These are phyloP conservation scores for Chondrilla cf. caribensis DNA, from an alignment of 37 sponge, comb jelly and placozoan genomes.

Conservation along the genomic window DNA sequence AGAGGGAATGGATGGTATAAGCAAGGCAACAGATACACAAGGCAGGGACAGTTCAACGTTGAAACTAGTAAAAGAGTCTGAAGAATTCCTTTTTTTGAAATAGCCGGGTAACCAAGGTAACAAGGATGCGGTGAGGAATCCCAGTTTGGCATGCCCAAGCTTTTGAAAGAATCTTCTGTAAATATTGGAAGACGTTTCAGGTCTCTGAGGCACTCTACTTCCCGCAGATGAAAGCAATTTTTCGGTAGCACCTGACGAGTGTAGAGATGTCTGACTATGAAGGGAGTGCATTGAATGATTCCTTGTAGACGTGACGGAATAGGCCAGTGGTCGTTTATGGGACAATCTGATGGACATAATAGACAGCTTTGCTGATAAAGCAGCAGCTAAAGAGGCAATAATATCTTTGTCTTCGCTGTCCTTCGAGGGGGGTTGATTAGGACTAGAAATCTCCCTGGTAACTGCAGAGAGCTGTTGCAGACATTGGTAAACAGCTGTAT, in stretches of 20 bases:
- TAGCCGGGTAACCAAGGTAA: not conserved
- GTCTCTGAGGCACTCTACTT: too few species aligned
- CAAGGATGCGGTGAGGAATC: not conserved
- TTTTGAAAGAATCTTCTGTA: conserved; percentile 15
- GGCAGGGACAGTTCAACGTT: too few species aligned
- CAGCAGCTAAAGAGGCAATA: conserved; percentile 6
- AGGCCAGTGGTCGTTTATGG: too few species aligned
- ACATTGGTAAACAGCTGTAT: not conserved
- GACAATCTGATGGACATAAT: not conserved
- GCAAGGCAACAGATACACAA: too few species aligned
- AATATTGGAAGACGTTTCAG: not conserved
- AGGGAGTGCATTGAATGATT: not conserved
- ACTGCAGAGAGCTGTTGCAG: not conserved
- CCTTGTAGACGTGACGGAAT: not conserved
- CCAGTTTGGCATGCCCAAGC: not conserved
- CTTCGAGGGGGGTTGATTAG: not conserved
- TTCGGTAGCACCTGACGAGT: not conserved
- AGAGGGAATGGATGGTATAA: too few species aligned
- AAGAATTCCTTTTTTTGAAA: too few species aligned
- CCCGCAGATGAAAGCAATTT: not conserved
- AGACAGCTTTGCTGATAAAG: not conserved
- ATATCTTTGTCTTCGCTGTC: not conserved
- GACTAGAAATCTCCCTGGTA: not conserved
- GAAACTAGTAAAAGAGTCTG: too few species aligned
- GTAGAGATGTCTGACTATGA: not conserved